Evolutionary conservation across 2,888 invertebrate genomes (phyloP), one percentile per base, ranked within the genome.

Genomic region (Meiosimyza decipiens): DNA sequence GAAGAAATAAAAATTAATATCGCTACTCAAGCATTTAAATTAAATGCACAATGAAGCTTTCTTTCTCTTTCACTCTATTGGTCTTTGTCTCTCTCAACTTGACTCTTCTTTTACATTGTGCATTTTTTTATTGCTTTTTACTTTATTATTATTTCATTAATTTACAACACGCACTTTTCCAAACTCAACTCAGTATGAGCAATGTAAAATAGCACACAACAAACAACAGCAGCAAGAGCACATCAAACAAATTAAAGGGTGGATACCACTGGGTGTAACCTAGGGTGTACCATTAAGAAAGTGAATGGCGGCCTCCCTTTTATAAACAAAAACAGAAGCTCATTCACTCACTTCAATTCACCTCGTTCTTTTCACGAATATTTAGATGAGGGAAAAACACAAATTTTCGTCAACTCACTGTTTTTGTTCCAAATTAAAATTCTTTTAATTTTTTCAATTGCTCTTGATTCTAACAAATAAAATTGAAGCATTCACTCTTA

Each of bases 131-230:
- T 6, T 55, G 16, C 47, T n/a, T 55, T 28, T 67, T 67, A 55
- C 33, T 28, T 55, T 67, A 63, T 78, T 76, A 77, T 73, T 77
- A 77, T 81, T 78, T 81, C 74, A 79, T 80, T 75, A 76, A 78
- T 80, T 79, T 78, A 75, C 71, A 75, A 77, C 79, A 79, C 80
- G 79, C 83, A 79, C 77, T 81, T 76, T 76, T 33, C 65, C 75
- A 75, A 74, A 73, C 73, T 72, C 76, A 73, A 73, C 16, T 54
- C 15, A 4, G 73, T 74, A 73, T 71, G 72, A 71, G 74, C 74
- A 71, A 75, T 70, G 73, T 74, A 75, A 74, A 74, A 72, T 73
- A 52, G 51, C 72, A 54, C 73, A 74, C 71, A 74, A 69, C 67
- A 67, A 74, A 73, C 28, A 18, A 55, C 55, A 18, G 9, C 16